These are phyloP conservation scores for Chitala chitala DNA, from an alignment of 2,113 vertebrate genomes.

Conservation along the genomic window DNA sequence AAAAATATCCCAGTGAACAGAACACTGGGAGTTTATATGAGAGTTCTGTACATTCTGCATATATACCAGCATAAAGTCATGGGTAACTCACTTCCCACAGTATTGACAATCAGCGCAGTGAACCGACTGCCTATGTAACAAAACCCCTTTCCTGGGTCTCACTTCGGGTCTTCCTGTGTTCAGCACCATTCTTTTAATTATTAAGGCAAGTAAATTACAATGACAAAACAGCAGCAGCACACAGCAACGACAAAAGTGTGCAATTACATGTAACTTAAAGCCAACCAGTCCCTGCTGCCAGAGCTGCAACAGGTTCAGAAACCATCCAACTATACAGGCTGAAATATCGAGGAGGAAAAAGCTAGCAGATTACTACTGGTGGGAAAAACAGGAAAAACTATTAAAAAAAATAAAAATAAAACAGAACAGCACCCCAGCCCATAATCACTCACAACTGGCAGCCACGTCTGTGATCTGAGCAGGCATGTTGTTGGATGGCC, in stretches of 20 bases:
- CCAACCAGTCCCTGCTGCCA: neutral
- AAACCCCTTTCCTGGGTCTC: neutral
- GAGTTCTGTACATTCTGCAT: too few species aligned
- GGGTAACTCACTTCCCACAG: neutral
- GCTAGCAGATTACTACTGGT: conserved; percentile 6
- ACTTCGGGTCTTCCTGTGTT: neutral
- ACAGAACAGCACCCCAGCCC: neutral
- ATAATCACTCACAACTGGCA: neutral
- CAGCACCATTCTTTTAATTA: conserved; percentile 4
- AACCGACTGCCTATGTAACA: neutral
- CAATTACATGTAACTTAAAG: neutral
- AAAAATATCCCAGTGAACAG: conserved; percentile 28
- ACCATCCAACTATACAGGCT: neutral
- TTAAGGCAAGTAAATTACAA: too few species aligned
- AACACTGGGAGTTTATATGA: too few species aligned
- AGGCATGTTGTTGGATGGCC: neutral
- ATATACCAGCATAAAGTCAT: conserved; percentile 20
- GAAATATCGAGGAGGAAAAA: neutral
- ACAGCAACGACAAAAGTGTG: neutral
- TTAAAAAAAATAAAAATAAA: neutral
- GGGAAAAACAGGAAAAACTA: neutral
- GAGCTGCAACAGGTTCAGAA: neutral
- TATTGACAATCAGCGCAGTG: neutral
- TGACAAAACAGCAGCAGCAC: neutral
- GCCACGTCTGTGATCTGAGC: neutral